These are phyloP conservation scores for Escarpia spicata DNA, from an alignment of 2,888 invertebrate genomes.

Conservation along the genomic window DNA sequence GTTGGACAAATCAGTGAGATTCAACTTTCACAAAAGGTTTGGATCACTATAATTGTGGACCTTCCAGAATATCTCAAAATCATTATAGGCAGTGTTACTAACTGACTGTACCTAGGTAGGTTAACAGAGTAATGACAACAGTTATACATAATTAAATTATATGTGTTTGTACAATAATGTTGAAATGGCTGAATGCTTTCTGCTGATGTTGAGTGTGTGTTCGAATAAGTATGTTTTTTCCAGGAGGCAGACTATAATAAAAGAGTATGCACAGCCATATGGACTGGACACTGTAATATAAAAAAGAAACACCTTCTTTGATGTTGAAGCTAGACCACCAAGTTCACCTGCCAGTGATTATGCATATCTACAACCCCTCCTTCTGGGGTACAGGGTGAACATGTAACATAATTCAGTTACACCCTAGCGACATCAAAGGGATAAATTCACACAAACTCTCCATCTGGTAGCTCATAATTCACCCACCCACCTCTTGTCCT, in stretches of 20 bases:
- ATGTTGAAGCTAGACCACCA: not conserved
- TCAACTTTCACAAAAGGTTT: too few species aligned
- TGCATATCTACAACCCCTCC: too few species aligned
- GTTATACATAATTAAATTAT: not conserved
- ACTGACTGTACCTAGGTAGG: too few species aligned
- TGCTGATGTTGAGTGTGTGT: not conserved
- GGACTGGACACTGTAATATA: not conserved
- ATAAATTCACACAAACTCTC: not conserved
- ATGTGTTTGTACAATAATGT: not conserved
- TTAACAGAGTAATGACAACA: too few species aligned
- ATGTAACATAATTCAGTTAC: not conserved
- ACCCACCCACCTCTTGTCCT: not conserved
- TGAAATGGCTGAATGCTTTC: not conserved
- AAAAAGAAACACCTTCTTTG: not conserved
- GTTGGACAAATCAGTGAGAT: too few species aligned
- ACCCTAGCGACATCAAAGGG: not conserved
- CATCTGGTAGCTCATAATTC: constrained; percentile 9
- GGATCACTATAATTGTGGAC: too few species aligned
- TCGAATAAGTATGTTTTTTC: not conserved
- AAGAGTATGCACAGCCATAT: not conserved
- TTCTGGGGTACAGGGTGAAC: not conserved
- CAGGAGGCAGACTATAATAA: not conserved
- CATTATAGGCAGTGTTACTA: too few species aligned
- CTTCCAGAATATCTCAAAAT: too few species aligned
- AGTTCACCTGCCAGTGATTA: not conserved